These are phyloP conservation scores for Psettodes erumei DNA, from an alignment of 2,113 vertebrate genomes.

Conservation along the genomic window DNA sequence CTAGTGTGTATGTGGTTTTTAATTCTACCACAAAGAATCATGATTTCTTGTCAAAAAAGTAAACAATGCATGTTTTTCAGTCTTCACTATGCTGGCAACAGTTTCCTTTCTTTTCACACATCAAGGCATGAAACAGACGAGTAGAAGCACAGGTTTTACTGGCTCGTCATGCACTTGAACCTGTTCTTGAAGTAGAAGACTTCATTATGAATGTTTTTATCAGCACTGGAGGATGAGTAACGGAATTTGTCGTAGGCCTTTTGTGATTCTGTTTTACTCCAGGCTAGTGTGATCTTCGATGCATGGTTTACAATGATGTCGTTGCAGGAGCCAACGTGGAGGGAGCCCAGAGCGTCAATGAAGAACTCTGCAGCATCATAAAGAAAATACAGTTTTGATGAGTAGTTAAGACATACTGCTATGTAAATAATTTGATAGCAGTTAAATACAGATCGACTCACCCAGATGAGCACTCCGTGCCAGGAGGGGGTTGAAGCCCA, in stretches of 20 bases:
- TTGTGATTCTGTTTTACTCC: conserved; percentile 79
- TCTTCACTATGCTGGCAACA: neutral
- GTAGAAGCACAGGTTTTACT: conserved; percentile 59
- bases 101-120: neutral
- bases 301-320: conserved; percentile 89
- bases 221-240: conserved; percentile 67
- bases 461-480: conserved; percentile 87
- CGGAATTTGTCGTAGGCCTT: conserved; percentile 87
- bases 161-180: conserved; percentile 88
- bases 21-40: neutral
- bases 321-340: conserved; percentile 91
- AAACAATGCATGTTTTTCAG: neutral
- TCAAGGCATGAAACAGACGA: neutral
- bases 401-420: neutral
- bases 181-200: conserved; percentile 90
- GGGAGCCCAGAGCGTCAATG: conserved; percentile 87
- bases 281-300: conserved; percentile 90
- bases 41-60: conserved; percentile 5
- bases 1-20: neutral
- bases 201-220: conserved; percentile 56
- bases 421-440: neutral
- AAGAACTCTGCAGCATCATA: conserved; percentile 88
- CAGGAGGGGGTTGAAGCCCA: conserved; percentile 90
- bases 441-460: conserved; percentile 67
- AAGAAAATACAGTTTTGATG: neutral